phyloP scores from a whole-genome alignment of 1,140 invertebrate species.

The Drosophila bocqueti region DNA sequence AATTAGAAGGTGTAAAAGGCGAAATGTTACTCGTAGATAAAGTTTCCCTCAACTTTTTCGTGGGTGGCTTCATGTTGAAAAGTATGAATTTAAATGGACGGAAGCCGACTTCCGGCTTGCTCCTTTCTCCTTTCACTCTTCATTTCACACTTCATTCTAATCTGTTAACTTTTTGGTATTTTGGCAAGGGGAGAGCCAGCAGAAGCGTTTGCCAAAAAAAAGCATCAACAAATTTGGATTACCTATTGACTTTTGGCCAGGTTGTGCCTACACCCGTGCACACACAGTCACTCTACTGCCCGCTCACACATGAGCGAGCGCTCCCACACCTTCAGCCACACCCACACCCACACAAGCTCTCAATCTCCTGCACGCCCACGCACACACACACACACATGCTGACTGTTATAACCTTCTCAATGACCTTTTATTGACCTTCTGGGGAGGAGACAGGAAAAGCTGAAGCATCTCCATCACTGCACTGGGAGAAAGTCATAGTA shows the following conservation, averaged over 20 bases:
- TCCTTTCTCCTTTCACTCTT: conserved; percentile 21
- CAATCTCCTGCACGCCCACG: conserved; percentile 8
- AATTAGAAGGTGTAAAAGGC: conserved; percentile 49
- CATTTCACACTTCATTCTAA: conserved; percentile 69
- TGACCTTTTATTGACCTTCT: conserved; percentile 77
- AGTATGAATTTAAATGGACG: conserved; percentile 18
- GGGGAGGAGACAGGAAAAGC: conserved; percentile 32
- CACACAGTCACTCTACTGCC: conserved; percentile 17
- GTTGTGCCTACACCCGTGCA: conserved; percentile 22
- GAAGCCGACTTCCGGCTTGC: background rate
- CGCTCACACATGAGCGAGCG: conserved; percentile 45
- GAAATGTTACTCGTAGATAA: conserved; percentile 33
- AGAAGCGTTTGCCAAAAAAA: conserved; percentile 42
- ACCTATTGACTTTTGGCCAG: conserved; percentile 68
- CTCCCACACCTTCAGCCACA: conserved; percentile 18
- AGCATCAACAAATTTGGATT: conserved; percentile 64
- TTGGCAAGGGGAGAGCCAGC: conserved; percentile 26
- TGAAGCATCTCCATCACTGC: conserved; percentile 11
- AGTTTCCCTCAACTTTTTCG: conserved; percentile 18
- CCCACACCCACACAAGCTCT: conserved; percentile 11
- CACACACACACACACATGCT: conserved; percentile 20
- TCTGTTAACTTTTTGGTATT: conserved; percentile 65
- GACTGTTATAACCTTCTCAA: conserved; percentile 69
- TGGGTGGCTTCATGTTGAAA: background rate
- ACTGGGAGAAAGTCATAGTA: background rate